A percentile compares a stretch with the other conserved stretches of the same genome.
These are phyloP conservation scores for Heteronetta atricapilla DNA, from an alignment of 2,113 vertebrate species.

Conservation along the genomic window DNA sequence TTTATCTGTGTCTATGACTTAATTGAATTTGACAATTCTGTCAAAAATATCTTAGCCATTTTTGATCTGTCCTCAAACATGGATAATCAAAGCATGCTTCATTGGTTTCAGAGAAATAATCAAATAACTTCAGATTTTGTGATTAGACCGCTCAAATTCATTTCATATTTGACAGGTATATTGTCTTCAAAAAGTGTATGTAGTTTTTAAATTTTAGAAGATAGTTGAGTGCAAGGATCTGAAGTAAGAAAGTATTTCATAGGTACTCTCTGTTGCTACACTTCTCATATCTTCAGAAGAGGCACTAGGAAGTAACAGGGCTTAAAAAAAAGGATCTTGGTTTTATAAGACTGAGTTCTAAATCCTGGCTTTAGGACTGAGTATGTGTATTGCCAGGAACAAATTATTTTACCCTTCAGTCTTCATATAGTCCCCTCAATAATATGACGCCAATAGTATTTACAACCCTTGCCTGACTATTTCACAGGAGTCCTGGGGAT, in stretches of 20 bases:
- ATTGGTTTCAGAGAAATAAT: not conserved
- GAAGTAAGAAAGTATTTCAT: not conserved
- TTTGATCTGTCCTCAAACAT: not conserved
- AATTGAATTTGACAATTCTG: not conserved
- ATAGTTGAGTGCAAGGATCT: not conserved
- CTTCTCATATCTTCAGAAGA: not conserved
- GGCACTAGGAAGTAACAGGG: not conserved
- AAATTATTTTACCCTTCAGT: slow-evolving; percentile 12
- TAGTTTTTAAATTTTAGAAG: not conserved
- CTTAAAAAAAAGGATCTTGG: not conserved
- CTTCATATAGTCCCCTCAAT: not conserved
- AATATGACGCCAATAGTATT: slow-evolving; percentile 14
- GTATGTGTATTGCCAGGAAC: not conserved
- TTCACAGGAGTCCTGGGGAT: not conserved
- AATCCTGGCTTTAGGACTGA: not conserved
- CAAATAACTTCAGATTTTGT: not conserved
- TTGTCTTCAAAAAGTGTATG: not conserved
- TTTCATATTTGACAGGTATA: not conserved
- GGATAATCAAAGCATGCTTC: not conserved
- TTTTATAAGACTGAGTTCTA: not conserved
- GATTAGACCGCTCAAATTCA: not conserved
- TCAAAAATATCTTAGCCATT: not conserved
- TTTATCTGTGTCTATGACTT: not conserved
- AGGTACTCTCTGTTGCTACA: not conserved
- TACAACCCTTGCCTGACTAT: not conserved